Percentiles rank a stretch among this genome's conserved stretches.
These are phyloP conservation scores for Hyperoplus immaculatus DNA, from an alignment of 2,797 vertebrate species.

Conservation along the genomic window DNA sequence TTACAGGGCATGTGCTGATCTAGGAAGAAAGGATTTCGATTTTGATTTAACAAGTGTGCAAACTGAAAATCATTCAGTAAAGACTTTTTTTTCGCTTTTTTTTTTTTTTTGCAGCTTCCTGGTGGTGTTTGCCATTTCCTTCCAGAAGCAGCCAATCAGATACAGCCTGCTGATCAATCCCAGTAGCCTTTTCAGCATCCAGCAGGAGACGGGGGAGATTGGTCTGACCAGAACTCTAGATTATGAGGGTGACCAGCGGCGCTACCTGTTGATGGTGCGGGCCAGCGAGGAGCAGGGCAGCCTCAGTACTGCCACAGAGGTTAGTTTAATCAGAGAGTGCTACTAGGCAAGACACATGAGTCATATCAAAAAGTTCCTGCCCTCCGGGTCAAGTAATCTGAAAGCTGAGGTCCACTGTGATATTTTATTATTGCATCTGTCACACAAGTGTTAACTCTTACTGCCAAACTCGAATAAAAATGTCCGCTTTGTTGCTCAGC, in stretches of 20 bases:
- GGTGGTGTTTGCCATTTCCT: constrained; percentile 87
- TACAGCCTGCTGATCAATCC: constrained; percentile 92
- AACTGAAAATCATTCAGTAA: constrained; percentile 41
- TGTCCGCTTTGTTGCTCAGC: background rate
- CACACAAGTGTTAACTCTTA: constrained; percentile 21
- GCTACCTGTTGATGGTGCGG: constrained; percentile 89
- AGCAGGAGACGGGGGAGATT: constrained; percentile 86
- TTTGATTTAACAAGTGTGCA: constrained; percentile 48
- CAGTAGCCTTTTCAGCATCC: constrained; percentile 89
- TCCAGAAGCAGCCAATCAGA: constrained; percentile 89
- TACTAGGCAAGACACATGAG: constrained; percentile 4
- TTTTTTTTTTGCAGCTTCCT: constrained; percentile 85
- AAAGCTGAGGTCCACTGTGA: constrained; percentile 32
- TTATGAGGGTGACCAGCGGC: constrained; percentile 89
- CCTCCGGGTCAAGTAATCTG: constrained; percentile 13
- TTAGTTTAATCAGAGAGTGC: constrained; percentile 64
- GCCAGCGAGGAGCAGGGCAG: constrained; percentile 85
- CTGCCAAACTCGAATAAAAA: constrained; percentile 24
- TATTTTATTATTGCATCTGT: constrained; percentile 35
- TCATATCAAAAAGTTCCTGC: constrained; percentile 10
- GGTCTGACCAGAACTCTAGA: constrained; percentile 88
- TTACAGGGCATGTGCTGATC: constrained; percentile 55
- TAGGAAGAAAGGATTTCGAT: constrained; percentile 59
- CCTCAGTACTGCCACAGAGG: constrained; percentile 89
- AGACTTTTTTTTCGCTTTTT: constrained; percentile 3